Base-by-base conservation (phyloP, 2,888 invertebrate species). In the Pseudolycoriella hygida region DNA sequence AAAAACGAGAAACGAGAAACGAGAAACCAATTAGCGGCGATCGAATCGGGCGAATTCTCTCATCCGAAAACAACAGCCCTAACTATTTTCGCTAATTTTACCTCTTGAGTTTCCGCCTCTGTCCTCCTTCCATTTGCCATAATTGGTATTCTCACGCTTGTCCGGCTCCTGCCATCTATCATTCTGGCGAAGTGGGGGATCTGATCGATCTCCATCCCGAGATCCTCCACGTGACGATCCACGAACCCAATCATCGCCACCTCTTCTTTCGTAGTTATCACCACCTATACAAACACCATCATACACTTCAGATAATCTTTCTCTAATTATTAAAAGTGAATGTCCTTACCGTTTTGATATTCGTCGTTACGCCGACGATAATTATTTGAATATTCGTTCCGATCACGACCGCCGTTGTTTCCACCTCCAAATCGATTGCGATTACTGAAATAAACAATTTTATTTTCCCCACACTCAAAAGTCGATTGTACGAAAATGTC, bases 101-200 rank as follows among this genome's bases (percentile, higher is more conserved):
- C 40, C 41, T 50, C 57, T 54, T 47, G 53, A 55, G 65, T 69
- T 66, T 67, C 69, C 58, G 66, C 61, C 56, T 50, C 56, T 55
- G 43, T 59, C 64, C 46, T 65, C 64, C 51, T 62, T 63, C 63
- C 64, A 63, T 48, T 61, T 60, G 43, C 58, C 62, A 18, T 25
- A 6, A 18, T 34, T 53, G 50, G 48, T 17, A 42, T 68, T 66
- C 64, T 67, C 65, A 61, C 67, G 62, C 56, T 69, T 66, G 62
- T 72, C 72, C 50, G 69, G 68, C 51, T 77, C 77, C 58, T 74
- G 73, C 77, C 77, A 81, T 47, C 80, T 74, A 59, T 79, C 79
- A 58, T 80, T 80, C 49, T 69, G 56, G 6, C 48, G 53, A 41
- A 46, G 45, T 42, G 53, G 60, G 57, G 60, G 65, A 60, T 64